A percentile compares a stretch with the other conserved stretches of the same genome.
These are phyloP conservation scores for Pristionchus arcanus DNA, from an alignment of 2,888 invertebrate genomes.

Conservation along the genomic window DNA sequence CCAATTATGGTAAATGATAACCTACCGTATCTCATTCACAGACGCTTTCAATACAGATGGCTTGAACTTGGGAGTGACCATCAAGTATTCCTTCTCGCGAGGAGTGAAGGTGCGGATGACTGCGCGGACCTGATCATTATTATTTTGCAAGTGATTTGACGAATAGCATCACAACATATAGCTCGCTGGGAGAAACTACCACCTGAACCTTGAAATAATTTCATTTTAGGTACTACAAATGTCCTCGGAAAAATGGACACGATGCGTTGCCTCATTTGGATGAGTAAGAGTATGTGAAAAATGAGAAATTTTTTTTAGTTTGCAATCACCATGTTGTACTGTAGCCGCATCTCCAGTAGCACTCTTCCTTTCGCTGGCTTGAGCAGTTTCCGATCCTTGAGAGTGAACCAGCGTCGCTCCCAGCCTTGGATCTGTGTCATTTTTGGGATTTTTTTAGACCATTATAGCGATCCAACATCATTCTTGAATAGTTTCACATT, in stretches of 20 bases:
- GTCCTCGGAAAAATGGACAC: no score
- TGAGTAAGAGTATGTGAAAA: no score
- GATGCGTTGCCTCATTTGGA: no score
- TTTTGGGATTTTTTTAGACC: neutral
- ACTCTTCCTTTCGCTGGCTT: constrained; percentile 81
- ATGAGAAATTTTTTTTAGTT: neutral
- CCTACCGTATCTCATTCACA: constrained; percentile 50
- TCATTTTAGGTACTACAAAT: no score
- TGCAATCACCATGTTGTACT: constrained; percentile 89
- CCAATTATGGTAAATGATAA: neutral
- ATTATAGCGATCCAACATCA: neutral
- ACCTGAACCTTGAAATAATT: no score
- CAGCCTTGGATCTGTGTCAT: constrained; percentile 87
- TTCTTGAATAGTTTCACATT: neutral
- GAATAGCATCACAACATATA: no score
- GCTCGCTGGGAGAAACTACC: no score
- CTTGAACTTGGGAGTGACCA: constrained; percentile 50
- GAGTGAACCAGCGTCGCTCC: constrained; percentile 94
- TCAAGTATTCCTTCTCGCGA: constrained; percentile 93
- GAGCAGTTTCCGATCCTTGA: constrained; percentile 94
- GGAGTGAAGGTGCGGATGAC: constrained; percentile 94
- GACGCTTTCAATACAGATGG: constrained; percentile 54
- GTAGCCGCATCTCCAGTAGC: constrained; percentile 91
- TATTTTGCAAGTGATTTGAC: no score
- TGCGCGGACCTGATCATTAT: constrained; percentile 85